Evolutionary conservation across 2,888 invertebrate genomes (phyloP).

Genomic region (Deilephila elpenor): DNA sequence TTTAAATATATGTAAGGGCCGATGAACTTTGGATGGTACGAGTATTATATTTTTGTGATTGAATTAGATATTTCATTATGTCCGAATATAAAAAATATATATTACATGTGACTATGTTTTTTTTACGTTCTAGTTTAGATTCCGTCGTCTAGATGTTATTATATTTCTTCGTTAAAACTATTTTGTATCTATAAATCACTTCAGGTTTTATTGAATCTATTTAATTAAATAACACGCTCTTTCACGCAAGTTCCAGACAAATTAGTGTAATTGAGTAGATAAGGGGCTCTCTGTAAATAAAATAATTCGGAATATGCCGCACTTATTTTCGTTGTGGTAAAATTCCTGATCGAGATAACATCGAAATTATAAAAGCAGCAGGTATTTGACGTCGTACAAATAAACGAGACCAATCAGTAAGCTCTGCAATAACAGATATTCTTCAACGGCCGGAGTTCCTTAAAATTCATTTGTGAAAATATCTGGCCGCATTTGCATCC

Average conservation of each 20-base stretch:
- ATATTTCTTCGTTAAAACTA: too few species aligned
- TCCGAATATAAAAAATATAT: too few species aligned
- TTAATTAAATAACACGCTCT: not conserved
- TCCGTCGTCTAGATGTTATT: too few species aligned
- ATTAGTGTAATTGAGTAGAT: not conserved
- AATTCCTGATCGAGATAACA: not conserved
- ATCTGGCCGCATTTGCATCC: constrained; percentile 68
- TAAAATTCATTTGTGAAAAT: constrained; percentile 51
- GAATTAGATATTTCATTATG: too few species aligned
- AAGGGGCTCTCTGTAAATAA: not conserved
- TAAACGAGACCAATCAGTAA: constrained; percentile 22
- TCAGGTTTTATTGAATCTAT: not conserved
- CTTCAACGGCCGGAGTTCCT: constrained; percentile 21
- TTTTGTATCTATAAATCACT: too few species aligned
- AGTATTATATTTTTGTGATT: not conserved
- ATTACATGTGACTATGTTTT: too few species aligned
- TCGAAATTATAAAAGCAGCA: constrained; percentile 14
- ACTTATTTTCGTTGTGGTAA: not conserved
- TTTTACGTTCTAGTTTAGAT: too few species aligned
- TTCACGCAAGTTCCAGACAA: not conserved
- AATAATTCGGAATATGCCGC: not conserved
- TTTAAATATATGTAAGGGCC: not conserved
- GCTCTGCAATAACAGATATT: constrained; percentile 23
- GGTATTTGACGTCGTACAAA: constrained; percentile 15
- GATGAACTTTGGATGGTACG: not conserved